Conservation (phyloP, 2,888 invertebrate genomes). For the Pomacea canaliculata region DNA sequence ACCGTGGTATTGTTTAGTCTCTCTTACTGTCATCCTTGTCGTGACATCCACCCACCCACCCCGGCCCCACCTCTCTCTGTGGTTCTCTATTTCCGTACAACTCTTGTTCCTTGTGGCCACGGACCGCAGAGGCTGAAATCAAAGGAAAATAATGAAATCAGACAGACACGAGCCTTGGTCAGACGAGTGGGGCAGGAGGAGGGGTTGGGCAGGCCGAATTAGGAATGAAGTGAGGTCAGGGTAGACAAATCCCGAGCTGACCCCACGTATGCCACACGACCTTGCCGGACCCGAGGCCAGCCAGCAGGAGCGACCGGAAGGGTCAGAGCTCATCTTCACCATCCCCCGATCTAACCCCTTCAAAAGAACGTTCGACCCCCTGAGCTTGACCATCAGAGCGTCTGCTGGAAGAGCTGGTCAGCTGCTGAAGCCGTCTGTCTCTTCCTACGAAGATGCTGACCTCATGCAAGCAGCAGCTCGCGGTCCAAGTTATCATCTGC, state of each 20-base stretch:
- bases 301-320: constrained; percentile 19
- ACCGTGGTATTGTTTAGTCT: too few species aligned
- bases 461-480: background rate
- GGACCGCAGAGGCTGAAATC: background rate
- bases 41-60: background rate
- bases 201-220: background rate
- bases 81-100: background rate
- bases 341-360: too few species aligned
- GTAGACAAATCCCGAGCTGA: constrained; percentile 26
- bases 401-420: background rate
- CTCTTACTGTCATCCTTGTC: too few species aligned
- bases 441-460: background rate
- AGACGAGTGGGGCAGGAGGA: background rate
- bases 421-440: background rate
- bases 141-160: constrained; percentile 4
- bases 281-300: constrained; percentile 5
- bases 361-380: too few species aligned
- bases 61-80: too few species aligned
- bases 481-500: constrained; percentile 1
- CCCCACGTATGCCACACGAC: constrained; percentile 13
- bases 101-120: background rate
- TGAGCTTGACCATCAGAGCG: too few species aligned
- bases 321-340: constrained; percentile 13
- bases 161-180: background rate
- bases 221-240: constrained; percentile 21